Percentiles rank a stretch among this genome's conserved stretches.
phyloP scores from a whole-genome alignment of 2,888 invertebrate species.

The Tetragonisca angustula region DNA sequence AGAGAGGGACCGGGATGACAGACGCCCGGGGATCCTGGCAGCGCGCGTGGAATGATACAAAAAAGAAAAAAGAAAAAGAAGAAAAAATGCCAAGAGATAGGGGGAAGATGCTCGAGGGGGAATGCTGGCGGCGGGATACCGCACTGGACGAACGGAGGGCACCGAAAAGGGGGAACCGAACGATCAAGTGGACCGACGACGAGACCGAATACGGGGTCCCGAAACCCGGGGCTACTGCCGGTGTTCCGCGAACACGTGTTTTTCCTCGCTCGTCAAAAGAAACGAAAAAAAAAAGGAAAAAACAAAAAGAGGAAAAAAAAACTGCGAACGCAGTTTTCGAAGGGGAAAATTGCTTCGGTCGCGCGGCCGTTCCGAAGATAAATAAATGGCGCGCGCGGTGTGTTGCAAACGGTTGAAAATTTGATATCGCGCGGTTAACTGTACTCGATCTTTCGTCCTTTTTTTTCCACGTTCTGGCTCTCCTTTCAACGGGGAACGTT shows the following conservation, averaged over 20 bases:
- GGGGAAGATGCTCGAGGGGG: slow-evolving; percentile 27
- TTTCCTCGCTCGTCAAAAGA: slow-evolving; percentile 1
- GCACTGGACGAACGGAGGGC: slow-evolving; percentile 10
- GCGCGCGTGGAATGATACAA: slow-evolving; percentile 64
- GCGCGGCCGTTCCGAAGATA: slow-evolving; percentile 16
- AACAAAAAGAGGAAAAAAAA: not conserved
- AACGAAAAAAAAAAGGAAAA: not conserved
- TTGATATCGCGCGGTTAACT: slow-evolving; percentile 8
- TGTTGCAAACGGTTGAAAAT: slow-evolving; percentile 8
- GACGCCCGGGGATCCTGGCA: slow-evolving; percentile 53
- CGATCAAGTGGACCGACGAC: slow-evolving; percentile 41
- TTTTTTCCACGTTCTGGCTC: not conserved
- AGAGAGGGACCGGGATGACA: slow-evolving; percentile 47
- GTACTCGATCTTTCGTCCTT: not conserved
- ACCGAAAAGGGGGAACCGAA: not conserved
- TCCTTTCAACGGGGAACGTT: not conserved
- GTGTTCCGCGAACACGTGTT: slow-evolving; percentile 41
- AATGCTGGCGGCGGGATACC: slow-evolving; percentile 46
- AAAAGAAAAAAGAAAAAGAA: slow-evolving; percentile 40
- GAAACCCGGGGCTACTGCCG: slow-evolving; percentile 6
- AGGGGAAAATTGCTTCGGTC: slow-evolving; percentile 15
- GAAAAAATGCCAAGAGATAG: slow-evolving; percentile 44
- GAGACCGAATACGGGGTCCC: slow-evolving; percentile 11
- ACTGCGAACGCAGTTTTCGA: not conserved
- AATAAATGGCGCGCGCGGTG: slow-evolving; percentile 12